Conservation (phyloP, 2,888 invertebrate species). For the Iselma pallidipennis region DNA sequence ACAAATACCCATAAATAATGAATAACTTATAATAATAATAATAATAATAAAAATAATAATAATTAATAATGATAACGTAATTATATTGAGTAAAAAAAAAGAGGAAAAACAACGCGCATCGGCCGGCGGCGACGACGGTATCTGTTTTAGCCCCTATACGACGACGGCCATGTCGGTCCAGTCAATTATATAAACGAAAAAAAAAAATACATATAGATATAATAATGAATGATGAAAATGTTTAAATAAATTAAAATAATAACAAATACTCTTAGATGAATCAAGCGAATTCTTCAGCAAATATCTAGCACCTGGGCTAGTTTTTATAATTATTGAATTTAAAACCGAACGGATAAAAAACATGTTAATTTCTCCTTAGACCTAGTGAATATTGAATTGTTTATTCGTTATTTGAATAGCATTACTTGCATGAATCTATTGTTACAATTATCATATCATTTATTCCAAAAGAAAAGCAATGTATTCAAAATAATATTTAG, state of each 20-base stretch:
- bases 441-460: background rate
- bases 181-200: constrained; percentile 16
- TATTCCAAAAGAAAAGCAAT: background rate
- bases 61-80: constrained; percentile 32
- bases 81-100: constrained; percentile 29
- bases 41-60: constrained; percentile 6
- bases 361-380: background rate
- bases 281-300: background rate
- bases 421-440: background rate
- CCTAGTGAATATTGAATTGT: background rate
- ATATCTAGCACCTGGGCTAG: background rate
- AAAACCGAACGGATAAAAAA: too few species aligned
- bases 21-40: constrained; percentile 42
- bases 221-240: background rate
- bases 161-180: constrained; percentile 25
- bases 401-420: background rate
- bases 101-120: constrained; percentile 39
- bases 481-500: background rate
- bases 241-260: too few species aligned
- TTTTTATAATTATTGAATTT: background rate
- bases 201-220: background rate
- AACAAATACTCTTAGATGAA: background rate
- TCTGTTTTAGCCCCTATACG: constrained; percentile 13
- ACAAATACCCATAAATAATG: constrained; percentile 45
- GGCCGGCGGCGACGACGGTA: constrained; percentile 25